Percentiles rank a stretch among this genome's conserved stretches.
Evolutionary conservation across 2,888 invertebrate species (phyloP).

Genomic region (Selenia dentaria): DNA sequence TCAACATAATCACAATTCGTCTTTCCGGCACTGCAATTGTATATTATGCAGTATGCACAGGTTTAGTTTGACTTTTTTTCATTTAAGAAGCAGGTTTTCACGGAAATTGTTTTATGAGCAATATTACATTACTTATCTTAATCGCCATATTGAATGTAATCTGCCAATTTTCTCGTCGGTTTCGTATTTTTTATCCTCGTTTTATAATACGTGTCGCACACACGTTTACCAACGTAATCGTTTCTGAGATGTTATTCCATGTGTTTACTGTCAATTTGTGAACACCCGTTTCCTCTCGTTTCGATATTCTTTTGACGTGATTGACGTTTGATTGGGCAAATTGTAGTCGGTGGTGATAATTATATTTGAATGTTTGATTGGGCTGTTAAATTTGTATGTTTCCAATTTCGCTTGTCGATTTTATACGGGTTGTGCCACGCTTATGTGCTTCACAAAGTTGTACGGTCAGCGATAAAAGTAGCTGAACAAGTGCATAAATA

Average conservation of each 20-base stretch:
- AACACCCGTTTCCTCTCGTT: slow-evolving; percentile 3
- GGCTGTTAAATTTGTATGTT: neutral
- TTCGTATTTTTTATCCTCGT: slow-evolving; percentile 9
- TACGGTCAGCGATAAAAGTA: too few relatives aligned
- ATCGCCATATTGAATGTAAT: slow-evolving; percentile 13
- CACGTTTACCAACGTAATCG: slow-evolving; percentile 12
- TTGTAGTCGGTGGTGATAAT: neutral
- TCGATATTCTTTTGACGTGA: neutral
- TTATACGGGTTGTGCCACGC: too few relatives aligned
- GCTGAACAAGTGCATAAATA: too few relatives aligned
- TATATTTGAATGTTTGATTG: slow-evolving; percentile 8
- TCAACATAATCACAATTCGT: slow-evolving; percentile 13
- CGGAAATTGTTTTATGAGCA: slow-evolving; percentile 14
- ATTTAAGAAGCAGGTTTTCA: slow-evolving; percentile 3
- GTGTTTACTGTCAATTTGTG: slow-evolving; percentile 10
- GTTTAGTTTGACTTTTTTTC: slow-evolving; percentile 2
- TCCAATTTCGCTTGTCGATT: too few relatives aligned
- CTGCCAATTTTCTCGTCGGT: slow-evolving; percentile 17
- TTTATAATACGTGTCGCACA: slow-evolving; percentile 6
- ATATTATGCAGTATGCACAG: slow-evolving; percentile 5
- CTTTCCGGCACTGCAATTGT: slow-evolving; percentile 7
- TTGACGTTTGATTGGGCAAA: neutral
- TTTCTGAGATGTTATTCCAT: slow-evolving; percentile 9
- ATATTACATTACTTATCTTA: slow-evolving; percentile 17
- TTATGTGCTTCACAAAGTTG: too few relatives aligned